Conservation (phyloP, 2,888 invertebrate genomes). For the Andrena marginata region DNA sequence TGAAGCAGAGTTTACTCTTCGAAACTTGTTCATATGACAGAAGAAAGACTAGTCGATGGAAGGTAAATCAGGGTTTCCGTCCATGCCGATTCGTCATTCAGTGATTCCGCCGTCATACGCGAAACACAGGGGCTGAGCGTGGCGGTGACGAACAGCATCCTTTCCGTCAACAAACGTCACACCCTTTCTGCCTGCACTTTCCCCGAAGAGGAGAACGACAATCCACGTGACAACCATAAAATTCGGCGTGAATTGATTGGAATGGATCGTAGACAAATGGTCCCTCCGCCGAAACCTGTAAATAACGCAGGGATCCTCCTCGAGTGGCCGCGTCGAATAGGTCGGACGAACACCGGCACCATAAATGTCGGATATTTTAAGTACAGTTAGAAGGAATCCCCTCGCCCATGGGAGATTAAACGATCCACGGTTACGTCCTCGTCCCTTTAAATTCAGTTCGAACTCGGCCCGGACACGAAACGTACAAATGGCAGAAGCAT, state of each 20-base stretch:
- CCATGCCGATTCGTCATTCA: constrained; percentile 2
- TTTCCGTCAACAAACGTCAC: constrained; percentile 23
- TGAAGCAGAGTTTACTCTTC: too few species aligned
- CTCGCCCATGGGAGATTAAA: background rate
- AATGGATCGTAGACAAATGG: constrained; percentile 8
- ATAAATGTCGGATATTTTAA: constrained; percentile 11
- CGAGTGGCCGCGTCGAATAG: background rate
- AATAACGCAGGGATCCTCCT: background rate
- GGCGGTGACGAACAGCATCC: constrained; percentile 19
- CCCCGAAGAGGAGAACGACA: constrained; percentile 1
- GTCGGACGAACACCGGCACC: background rate
- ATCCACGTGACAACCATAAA: constrained; percentile 14
- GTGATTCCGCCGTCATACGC: constrained; percentile 19
- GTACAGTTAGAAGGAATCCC: constrained; percentile 1
- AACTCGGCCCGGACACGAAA: background rate
- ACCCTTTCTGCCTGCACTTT: constrained; percentile 10
- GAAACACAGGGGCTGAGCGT: constrained; percentile 17
- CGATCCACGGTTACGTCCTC: constrained; percentile 30
- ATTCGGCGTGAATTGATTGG: constrained; percentile 18
- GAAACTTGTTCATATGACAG: background rate
- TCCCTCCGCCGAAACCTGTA: background rate
- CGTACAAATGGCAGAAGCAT: constrained; percentile 24
- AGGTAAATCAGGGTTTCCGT: constrained; percentile 3
- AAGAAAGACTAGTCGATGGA: background rate
- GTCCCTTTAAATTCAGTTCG: constrained; percentile 35